phyloP scores from a whole-genome alignment of 64 coral and sea anemone species.

The Montipora efflorescens region DNA sequence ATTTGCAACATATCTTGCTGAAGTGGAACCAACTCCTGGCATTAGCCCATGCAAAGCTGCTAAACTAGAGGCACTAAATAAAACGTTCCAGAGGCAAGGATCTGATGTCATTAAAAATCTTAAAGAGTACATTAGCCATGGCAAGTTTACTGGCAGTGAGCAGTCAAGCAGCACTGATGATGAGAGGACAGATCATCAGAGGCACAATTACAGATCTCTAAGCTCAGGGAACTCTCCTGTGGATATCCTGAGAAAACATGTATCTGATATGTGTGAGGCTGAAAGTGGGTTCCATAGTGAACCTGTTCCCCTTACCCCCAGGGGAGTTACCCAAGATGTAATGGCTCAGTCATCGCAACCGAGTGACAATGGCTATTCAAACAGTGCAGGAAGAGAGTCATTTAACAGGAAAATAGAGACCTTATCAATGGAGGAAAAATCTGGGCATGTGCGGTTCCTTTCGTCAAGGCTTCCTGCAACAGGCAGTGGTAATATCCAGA shows the following conservation, averaged over 20 bases:
- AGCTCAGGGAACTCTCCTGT: not conserved
- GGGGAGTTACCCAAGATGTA: not conserved
- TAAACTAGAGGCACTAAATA: constrained; percentile 8
- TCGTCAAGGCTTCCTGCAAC: constrained; percentile 94
- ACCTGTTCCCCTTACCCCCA: not conserved
- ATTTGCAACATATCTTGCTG: constrained; percentile 66
- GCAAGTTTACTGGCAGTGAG: constrained; percentile 25
- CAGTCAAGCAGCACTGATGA: constrained; percentile 39
- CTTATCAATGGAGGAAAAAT: constrained; percentile 83
- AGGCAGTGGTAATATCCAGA: constrained; percentile 44
- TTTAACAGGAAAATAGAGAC: not conserved
- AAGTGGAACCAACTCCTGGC: not conserved
- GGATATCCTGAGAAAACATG: not conserved
- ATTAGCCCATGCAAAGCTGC: constrained; percentile 29
- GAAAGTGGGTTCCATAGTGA: not conserved
- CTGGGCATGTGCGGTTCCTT: constrained; percentile 85
- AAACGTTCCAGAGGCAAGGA: constrained; percentile 41
- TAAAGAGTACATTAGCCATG: constrained; percentile 36
- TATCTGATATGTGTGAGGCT: not conserved
- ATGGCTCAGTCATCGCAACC: not conserved
- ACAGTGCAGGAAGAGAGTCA: constrained; percentile 4
- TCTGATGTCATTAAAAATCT: constrained; percentile 13
- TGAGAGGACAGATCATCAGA: not conserved
- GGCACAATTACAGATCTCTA: not conserved
- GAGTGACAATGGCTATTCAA: not conserved